phyloP scores from a whole-genome alignment of 1,140 invertebrate species.

The Aphelinus certus region DNA sequence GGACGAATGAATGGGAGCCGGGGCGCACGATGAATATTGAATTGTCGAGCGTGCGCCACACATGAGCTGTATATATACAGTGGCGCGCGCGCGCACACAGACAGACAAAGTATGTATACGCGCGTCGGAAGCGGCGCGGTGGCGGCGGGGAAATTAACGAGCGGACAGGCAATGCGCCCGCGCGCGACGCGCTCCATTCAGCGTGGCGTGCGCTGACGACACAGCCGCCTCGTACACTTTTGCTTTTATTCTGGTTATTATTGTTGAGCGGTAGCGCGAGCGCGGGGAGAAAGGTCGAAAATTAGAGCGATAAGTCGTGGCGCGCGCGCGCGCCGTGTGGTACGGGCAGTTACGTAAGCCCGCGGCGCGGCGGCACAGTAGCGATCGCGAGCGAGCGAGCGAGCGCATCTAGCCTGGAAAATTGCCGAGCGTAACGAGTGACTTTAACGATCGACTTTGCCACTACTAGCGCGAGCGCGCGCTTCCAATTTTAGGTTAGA shows the following conservation, averaged over 20 bases:
- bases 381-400: not conserved
- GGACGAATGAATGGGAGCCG: not conserved
- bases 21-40: too few relatives aligned
- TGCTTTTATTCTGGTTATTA: slow-evolving; percentile 5
- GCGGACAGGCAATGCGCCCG: not conserved
- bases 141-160: not conserved
- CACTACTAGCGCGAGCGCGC: not conserved
- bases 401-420: slow-evolving; percentile 19
- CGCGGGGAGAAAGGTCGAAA: slow-evolving; percentile 33
- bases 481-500: slow-evolving; percentile 32
- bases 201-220: too few relatives aligned
- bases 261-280: not conserved
- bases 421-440: slow-evolving; percentile 31
- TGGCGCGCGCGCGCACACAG: not conserved
- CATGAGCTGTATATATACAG: not conserved
- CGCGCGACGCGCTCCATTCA: too few relatives aligned
- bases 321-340: not conserved
- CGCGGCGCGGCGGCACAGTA: too few relatives aligned
- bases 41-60: too few relatives aligned
- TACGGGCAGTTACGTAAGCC: slow-evolving; percentile 9
- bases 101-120: not conserved
- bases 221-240: not conserved
- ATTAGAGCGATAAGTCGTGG: slow-evolving; percentile 24
- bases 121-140: too few relatives aligned
- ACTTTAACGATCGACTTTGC: slow-evolving; percentile 27